Conservation (phyloP, 2,888 invertebrate genomes). For the Dexiosoma caninum region DNA sequence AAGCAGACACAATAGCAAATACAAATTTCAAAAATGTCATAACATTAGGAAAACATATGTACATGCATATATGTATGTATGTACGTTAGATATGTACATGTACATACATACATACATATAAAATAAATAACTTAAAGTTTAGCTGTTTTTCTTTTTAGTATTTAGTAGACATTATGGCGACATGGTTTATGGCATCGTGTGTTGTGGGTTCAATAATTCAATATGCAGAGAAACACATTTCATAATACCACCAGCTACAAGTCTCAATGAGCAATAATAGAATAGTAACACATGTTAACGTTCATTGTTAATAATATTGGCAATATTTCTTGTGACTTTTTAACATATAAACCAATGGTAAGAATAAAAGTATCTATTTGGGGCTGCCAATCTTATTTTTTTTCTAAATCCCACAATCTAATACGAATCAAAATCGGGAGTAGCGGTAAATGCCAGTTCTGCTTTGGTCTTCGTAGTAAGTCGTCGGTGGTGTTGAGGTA, state of each 20-base stretch:
- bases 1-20: too few relatives aligned
- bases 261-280: constrained; percentile 24
- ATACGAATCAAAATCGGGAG: too few relatives aligned
- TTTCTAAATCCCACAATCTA: too few relatives aligned
- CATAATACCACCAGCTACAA: background rate
- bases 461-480: too few relatives aligned
- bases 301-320: constrained; percentile 55
- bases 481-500: too few relatives aligned
- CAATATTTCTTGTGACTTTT: constrained; percentile 20
- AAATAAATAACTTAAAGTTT: background rate
- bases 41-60: background rate
- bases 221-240: background rate
- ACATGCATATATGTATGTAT: too few relatives aligned
- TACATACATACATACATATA: background rate
- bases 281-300: constrained; percentile 53
- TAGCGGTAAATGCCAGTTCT: too few relatives aligned
- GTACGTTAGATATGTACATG: too few relatives aligned
- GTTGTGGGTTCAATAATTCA: constrained; percentile 38
- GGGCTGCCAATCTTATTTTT: too few relatives aligned
- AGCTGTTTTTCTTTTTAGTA: background rate
- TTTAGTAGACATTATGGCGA: constrained; percentile 39
- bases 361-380: too few relatives aligned
- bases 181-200: constrained; percentile 42
- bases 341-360: background rate
- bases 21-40: background rate